Evolutionary conservation across 2,797 vertebrate species (phyloP), one percentile per base, ranked within the genome.

Genomic region (Etheostoma perlongum): DNA sequence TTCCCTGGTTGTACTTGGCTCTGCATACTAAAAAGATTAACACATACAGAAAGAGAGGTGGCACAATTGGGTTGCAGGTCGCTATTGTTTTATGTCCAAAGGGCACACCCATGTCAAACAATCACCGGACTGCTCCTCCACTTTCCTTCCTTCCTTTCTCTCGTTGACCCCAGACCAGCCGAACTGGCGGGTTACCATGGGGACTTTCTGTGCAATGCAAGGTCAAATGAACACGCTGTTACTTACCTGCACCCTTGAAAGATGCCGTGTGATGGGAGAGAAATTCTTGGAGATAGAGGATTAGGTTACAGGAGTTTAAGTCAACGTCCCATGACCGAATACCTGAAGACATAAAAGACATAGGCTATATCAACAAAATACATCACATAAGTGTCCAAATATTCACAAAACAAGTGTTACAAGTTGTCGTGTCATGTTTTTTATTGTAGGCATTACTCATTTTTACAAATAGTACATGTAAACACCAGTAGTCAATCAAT

Each of bases 301-400:
- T 96, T 59, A 99, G 88, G 91, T 96, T 96, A 92, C 97, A 98
- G 48, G 89, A 67, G 1, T 89, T 83, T 21, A 97, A 93, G 74
- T 98, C 95, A 0, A 98, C 89, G 30, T 97, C 96, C 98, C 98
- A 99, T 0, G 96, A 97, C 11, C 94, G 95, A 60, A 98, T 87
- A 21, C 97, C 97, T 98, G 83, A 9, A 61, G 62, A 74, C 53
- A 72, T 18, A 10, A 10, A 25, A 60, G 14, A 67, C n/a, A 59
- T 25, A 40, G 36, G 36, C 36, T 40, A 40, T 40, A 40, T 40
- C 46, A 58, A 27, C 19, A 6, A 2, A 30, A 44, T 44, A 5
- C 27, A 54, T 27, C 25, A 42, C 23, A 59, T 6, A 30, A 51
- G 5, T 25, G 54, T 70, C 30, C 18, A 62, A 25, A 46, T 74